Conservation (phyloP, 2,797 vertebrate genomes). For the Paguma larvata region DNA sequence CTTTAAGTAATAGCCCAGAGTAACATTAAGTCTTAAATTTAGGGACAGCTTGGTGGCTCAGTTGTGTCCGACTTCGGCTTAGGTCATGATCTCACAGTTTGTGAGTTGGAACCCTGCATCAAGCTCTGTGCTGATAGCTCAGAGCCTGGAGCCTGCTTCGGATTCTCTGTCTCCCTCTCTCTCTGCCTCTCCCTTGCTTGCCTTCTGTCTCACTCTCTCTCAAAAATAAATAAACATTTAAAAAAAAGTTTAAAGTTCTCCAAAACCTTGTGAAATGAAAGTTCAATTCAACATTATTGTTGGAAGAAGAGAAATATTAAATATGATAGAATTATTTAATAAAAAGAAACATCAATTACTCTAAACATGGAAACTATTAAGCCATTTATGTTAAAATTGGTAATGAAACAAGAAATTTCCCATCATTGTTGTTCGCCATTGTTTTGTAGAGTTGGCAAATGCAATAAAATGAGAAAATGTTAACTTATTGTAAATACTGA, state of each 20-base stretch:
- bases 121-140: too few species aligned
- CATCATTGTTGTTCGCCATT: background rate
- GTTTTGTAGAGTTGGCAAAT: background rate
- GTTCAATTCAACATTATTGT: background rate
- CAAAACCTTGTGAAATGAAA: background rate
- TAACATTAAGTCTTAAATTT: conserved; percentile 14
- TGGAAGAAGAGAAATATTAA: background rate
- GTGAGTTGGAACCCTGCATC: too few species aligned
- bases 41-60: background rate
- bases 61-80: too few species aligned
- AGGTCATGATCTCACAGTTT: too few species aligned
- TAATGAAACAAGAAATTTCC: background rate
- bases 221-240: too few species aligned
- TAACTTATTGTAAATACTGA: background rate
- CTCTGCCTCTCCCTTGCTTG: too few species aligned
- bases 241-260: background rate
- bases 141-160: too few species aligned
- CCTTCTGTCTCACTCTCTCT: too few species aligned
- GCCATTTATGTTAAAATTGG: background rate
- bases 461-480: background rate
- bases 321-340: conserved; percentile 1
- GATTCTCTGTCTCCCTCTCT: too few species aligned
- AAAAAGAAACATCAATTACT: background rate
- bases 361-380: background rate
- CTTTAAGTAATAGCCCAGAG: background rate